Evolutionary conservation across 2,797 vertebrate genomes (phyloP), one percentile per base, ranked within the genome.

Genomic region (Mus caroli): DNA sequence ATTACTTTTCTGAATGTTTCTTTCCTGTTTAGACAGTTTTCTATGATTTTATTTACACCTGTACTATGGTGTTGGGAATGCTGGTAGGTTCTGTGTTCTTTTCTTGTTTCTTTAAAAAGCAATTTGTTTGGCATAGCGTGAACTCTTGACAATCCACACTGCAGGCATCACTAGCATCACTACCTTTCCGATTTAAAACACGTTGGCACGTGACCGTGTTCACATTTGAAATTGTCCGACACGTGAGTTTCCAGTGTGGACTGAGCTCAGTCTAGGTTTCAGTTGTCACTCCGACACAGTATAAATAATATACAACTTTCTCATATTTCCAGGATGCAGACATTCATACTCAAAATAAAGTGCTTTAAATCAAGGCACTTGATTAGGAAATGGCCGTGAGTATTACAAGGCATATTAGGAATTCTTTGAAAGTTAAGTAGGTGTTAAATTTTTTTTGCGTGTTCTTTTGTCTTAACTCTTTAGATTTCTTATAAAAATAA

Each of bases 41-140:
- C 60, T 78, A 17, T 64, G 46, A 82, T n/a, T 71, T 88, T 85
- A 69, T 71, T 75, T 83, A 14, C n/a, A 78, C 37, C 22, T 56
- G 60, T 31, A 3, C 7, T 80, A 40, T 84, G 43, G 15, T 69
- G 3, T 71, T 75, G 24, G 6, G 14, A 64, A 56, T 88, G 73
- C 31, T 40, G 3, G 52, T 69, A 28, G 2, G 12, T 73, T 94
- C 13, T n/a, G n/a, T 88, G n/a, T 67, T 26, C 78, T 79, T 84
- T 94, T 92, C 78, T 71, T 90, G 3, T 91, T 60, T 88, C 43
- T 78, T 73, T 91, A 64, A 73, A 96, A 79, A 83, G 58, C 28
- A 69, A 15, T 56, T 46, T 85, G 28, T 13, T 43, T 37, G 54
- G 26, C 1, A 83, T 83, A 86, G 8, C 62, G 82, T 50, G 64